Conservation (phyloP, 2,113 vertebrate genomes). For the Columba janthina region DNA sequence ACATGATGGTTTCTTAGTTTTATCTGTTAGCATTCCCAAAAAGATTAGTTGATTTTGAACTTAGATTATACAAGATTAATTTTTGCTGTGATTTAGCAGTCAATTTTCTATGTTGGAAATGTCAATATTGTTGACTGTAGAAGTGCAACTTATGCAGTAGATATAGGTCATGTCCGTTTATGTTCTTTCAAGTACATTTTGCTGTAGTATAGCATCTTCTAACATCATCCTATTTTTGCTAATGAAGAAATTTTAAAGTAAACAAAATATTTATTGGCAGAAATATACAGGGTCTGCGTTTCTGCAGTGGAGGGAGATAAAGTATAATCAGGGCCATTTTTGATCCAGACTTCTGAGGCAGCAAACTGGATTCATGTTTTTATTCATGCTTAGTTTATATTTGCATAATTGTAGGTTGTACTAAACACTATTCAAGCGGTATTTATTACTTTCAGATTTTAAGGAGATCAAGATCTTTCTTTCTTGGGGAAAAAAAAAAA, state of each 20-base stretch:
- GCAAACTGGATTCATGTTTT: not conserved
- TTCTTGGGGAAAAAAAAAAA: not conserved
- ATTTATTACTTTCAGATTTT: not conserved
- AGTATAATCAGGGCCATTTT: not conserved
- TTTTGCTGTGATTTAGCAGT: not conserved
- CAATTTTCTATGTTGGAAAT: not conserved
- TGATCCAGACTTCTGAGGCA: not conserved
- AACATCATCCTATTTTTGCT: not conserved
- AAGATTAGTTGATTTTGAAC: not conserved
- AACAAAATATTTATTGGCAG: not conserved
- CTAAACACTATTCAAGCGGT: not conserved
- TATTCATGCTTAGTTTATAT: not conserved
- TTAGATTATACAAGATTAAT: not conserved
- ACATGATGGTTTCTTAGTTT: not conserved
- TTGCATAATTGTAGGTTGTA: not conserved
- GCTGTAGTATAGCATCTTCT: not conserved
- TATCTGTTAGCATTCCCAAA: not conserved
- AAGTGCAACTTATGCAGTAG: not conserved
- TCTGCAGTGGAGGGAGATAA: not conserved
- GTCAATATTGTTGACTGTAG: not conserved
- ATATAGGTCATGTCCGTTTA: not conserved
- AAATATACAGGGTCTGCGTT: not conserved
- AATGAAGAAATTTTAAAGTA: not conserved
- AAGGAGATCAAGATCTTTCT: not conserved
- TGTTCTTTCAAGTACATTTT: not conserved